Evolutionary conservation across 2,797 vertebrate species (phyloP).

Genomic region (Distichodus sexfasciatus): DNA sequence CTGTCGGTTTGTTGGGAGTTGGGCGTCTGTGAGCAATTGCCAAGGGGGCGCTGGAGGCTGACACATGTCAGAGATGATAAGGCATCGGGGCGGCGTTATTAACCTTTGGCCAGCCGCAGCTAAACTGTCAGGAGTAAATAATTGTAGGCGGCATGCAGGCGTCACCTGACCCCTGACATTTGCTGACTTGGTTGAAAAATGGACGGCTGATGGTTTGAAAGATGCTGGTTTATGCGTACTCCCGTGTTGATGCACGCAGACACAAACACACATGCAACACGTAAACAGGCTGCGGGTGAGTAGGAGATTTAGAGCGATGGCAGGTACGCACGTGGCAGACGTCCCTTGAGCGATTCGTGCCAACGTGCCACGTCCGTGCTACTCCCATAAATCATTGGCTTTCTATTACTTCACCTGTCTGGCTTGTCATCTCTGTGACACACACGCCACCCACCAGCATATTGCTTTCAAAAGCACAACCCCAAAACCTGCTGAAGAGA

Average conservation of each 20-base stretch:
- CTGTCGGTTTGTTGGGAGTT: slow-evolving; percentile 18
- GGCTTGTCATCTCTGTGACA: slow-evolving; percentile 18
- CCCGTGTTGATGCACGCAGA: neutral
- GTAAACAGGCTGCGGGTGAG: neutral
- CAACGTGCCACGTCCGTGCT: slow-evolving; percentile 5
- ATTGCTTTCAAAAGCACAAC: neutral
- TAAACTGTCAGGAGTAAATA: slow-evolving; percentile 51
- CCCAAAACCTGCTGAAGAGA: neutral
- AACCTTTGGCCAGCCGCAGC: slow-evolving; percentile 64
- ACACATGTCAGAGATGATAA: slow-evolving; percentile 57
- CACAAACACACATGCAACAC: neutral
- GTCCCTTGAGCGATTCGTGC: slow-evolving; percentile 23
- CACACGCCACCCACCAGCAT: neutral
- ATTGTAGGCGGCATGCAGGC: slow-evolving; percentile 2
- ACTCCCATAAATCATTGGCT: slow-evolving; percentile 35
- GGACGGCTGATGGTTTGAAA: neutral
- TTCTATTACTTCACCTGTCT: slow-evolving; percentile 33
- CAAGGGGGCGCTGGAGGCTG: slow-evolving; percentile 34
- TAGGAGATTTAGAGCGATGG: neutral
- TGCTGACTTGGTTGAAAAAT: slow-evolving; percentile 18
- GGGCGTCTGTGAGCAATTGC: slow-evolving; percentile 11
- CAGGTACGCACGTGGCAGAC: neutral
- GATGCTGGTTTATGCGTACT: neutral
- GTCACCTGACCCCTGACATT: slow-evolving; percentile 4
- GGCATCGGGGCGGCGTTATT: slow-evolving; percentile 69